phyloP scores from a whole-genome alignment of 2,888 invertebrate species.

The Ommatoiulus sabulosus region DNA sequence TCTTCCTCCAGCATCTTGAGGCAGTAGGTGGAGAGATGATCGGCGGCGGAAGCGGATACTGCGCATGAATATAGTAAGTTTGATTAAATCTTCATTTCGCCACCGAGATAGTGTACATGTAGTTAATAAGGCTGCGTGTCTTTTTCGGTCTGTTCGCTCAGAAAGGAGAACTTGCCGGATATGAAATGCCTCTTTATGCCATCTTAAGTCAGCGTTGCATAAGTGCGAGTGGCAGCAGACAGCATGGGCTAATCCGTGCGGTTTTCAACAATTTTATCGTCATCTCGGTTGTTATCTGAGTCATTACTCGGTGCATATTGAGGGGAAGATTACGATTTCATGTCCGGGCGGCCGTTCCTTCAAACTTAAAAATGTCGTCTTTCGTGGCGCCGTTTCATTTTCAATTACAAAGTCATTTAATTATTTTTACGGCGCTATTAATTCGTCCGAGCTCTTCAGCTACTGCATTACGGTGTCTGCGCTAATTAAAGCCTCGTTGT shows the following conservation, averaged over 20 bases:
- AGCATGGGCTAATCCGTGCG: not conserved
- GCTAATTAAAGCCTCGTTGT: not conserved
- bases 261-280: conserved; percentile 26
- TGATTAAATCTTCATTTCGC: too few relatives aligned
- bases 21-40: too few relatives aligned
- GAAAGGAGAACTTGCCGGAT: conserved; percentile 17
- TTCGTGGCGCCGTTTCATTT: conserved; percentile 8
- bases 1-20: too few relatives aligned
- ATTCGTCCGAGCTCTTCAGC: conserved; percentile 34
- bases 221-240: not conserved
- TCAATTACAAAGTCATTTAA: conserved; percentile 33
- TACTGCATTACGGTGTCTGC: not conserved
- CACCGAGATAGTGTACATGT: too few relatives aligned
- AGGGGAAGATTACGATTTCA: conserved; percentile 20
- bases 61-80: too few relatives aligned
- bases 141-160: not conserved
- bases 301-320: conserved; percentile 28
- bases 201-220: conserved; percentile 14
- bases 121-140: too few relatives aligned
- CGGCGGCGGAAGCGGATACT: too few relatives aligned
- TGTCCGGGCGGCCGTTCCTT: not conserved
- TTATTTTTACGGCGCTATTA: conserved; percentile 20
- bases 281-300: conserved; percentile 6
- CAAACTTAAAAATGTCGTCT: conserved; percentile 10
- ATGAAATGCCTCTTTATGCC: conserved; percentile 23